Base-by-base conservation (phyloP, 2,888 invertebrate genomes). In the Enchytraeus crypticus region DNA sequence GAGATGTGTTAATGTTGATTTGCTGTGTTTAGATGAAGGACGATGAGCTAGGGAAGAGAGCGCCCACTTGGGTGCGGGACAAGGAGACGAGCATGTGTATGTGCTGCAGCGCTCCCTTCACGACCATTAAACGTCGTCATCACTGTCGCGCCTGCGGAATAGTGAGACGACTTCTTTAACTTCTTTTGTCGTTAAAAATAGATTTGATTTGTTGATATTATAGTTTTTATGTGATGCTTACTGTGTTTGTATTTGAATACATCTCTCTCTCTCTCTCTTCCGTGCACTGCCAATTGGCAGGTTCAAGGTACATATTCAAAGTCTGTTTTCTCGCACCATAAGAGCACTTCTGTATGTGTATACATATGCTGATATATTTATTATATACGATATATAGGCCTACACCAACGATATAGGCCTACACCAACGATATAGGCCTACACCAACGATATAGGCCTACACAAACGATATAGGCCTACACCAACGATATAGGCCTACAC, bases 141-240 rank as follows among this genome's bases (percentile, higher is more conserved):
- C 81, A 81, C 65, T 82, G 82, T 64, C 71, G 80, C 59, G 80
- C 81, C 2, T 82, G 82, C 77, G 82, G 82, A 46, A 74, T 73
- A 66, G 82, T 82, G 67, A 74, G 79, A 71, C n/a, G 38, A 47
- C 23, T 26, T 33, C 26, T 46, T 27, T 57, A n/a, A 21, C 27
- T 54, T 14, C 29, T 8, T 54, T 33, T n/a, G 8, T 26, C 2
- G 23, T 5, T 21, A 14, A 51, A n/a, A 51, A 26, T 26, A 51
- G 3, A 14, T 21, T 2, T 23, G 8, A 51, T 23, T 26, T 51
- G n/a, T 21, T 8, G n/a, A n/a, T 51, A 5, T 51, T n/a, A 3
- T 27, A 26, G 3, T 51, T 51, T 26, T 29, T 51, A 29, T 51
- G 21, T 3, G n/a, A 21, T 2, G 2, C 2, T 21, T 45, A 21